Conservation (phyloP, 2,113 vertebrate species). For the Saguinus midas region DNA sequence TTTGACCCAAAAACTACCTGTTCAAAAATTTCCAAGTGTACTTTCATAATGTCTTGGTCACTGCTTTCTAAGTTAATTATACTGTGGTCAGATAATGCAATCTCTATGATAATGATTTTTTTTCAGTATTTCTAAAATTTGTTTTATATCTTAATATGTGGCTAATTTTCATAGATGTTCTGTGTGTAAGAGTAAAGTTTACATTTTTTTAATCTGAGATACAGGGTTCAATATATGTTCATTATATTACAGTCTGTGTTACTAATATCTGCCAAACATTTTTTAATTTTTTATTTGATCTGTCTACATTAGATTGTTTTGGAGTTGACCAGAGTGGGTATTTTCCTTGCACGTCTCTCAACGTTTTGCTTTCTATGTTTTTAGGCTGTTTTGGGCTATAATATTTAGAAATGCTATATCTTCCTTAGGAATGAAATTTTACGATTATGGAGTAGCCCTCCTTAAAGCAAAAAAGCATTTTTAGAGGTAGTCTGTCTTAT, state of each 20-base stretch:
- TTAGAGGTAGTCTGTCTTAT: not conserved
- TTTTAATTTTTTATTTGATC: not conserved
- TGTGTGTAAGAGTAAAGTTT: not conserved
- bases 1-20: not conserved
- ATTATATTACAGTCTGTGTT: not conserved
- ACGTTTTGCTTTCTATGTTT: not conserved
- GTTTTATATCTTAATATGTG: not conserved
- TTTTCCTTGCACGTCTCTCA: not conserved
- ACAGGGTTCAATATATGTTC: not conserved
- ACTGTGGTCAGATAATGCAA: not conserved
- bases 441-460: not conserved
- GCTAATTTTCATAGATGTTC: constrained; percentile 22
- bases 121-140: not conserved
- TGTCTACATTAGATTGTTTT: not conserved
- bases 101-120: not conserved
- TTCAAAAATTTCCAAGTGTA: constrained; percentile 26
- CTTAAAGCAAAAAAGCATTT: not conserved
- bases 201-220: not conserved
- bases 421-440: not conserved
- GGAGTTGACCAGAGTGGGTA: not conserved
- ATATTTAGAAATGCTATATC: not conserved
- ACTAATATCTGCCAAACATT: not conserved
- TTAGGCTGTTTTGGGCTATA: not conserved
- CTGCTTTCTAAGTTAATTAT: constrained; percentile 4
- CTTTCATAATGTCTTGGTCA: not conserved